Conservation (phyloP, 2,888 invertebrate species). For the Coelopa pilipes region DNA sequence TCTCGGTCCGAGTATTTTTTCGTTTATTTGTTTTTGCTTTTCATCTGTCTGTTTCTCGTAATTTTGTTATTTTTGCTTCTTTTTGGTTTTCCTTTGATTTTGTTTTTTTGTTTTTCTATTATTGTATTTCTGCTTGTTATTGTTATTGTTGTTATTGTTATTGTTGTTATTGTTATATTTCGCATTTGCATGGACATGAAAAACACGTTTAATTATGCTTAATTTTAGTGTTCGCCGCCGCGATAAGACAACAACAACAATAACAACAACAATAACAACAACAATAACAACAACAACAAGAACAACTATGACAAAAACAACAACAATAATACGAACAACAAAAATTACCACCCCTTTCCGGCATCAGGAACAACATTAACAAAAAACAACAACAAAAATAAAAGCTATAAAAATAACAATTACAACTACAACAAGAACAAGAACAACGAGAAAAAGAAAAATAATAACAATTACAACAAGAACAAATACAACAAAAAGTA, state of each 20-base stretch:
- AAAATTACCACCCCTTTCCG: background rate
- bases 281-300: background rate
- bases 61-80: no score
- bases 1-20: no score
- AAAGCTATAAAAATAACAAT: background rate
- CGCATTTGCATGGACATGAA: background rate
- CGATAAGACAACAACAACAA: background rate
- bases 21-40: no score
- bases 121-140: no score
- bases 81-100: no score
- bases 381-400: background rate
- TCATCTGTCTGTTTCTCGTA: no score
- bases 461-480: no score
- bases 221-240: background rate
- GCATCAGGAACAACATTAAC: background rate
- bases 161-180: no score
- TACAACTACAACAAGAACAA: background rate
- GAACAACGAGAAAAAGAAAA: background rate
- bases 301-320: background rate
- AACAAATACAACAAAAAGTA: background rate
- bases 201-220: slow-evolving; percentile 7
- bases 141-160: no score
- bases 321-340: background rate
- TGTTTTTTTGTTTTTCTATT: no score
- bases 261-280: background rate